Evolutionary conservation across 2,113 vertebrate species (phyloP), one percentile per base, ranked within the genome.

Genomic region (Sylvicapra grimmia): DNA sequence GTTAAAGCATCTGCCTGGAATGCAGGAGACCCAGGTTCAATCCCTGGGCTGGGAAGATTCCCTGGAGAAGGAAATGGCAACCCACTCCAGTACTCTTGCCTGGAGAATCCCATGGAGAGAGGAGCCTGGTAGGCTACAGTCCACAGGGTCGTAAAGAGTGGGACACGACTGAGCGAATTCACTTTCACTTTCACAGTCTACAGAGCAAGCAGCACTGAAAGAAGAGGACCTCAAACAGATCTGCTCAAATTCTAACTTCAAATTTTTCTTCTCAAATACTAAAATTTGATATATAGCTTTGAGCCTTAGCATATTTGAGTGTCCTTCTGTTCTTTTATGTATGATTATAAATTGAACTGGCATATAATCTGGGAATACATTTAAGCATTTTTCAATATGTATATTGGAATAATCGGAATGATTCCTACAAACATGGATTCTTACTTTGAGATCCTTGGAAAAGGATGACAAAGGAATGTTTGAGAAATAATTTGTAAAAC

Each of bases 261-360:
- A 86, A 79, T 47, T 91, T 94, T 94, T 58, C 12, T 49, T 72
- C 33, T 79, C 61, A 86, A 86, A 65, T 47, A 54, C 31, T 86
- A 51, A 54, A 80, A 63, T 47, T 65, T 12, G 11, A 5, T 56
- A 63, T 86, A 36, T n/a, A 33, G 59, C 63, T 86, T 86, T 91
- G 56, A 91, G 49, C 1, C 11, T 86, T 85, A 91, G 49, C 36
- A n/a, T 63, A 65, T 53, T 49, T 59, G 47, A 95, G 12, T 79
- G 47, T 25, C 56, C 61, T 86, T 91, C 21, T 86, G 1, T 63
- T 91, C 44, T 95, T 91, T 54, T 56, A 31, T 15, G 40, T 51
- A 44, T 65, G 25, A 79, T 86, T 79, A 61, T 36, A 79, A 33
- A 79, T 86, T 79, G 27, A 51, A 51, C 4, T 44, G 15, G 21